phyloP scores from a whole-genome alignment of 1,140 invertebrate species.

The Procambarus virginalis region DNA sequence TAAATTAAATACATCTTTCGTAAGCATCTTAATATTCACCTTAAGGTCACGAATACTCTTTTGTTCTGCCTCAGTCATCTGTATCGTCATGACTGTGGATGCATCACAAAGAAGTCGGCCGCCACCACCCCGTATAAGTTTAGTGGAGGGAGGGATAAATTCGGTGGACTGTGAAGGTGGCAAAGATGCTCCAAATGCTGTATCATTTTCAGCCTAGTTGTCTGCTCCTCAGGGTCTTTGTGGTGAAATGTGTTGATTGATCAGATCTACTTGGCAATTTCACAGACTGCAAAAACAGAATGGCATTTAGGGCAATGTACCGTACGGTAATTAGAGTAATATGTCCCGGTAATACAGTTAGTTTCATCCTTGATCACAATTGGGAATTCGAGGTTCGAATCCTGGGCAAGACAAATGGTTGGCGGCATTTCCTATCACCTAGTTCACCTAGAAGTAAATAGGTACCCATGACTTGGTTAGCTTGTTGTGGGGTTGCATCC shows the following conservation, averaged over 20 bases:
- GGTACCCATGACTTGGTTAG: too few species aligned
- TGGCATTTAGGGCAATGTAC: not conserved
- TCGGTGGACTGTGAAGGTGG: not conserved
- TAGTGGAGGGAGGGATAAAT: not conserved
- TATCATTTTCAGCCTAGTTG: not conserved
- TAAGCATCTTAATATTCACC: slow-evolving; percentile 51
- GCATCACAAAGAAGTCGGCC: slow-evolving; percentile 77
- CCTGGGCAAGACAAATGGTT: too few species aligned
- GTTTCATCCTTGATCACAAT: too few species aligned
- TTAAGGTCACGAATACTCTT: slow-evolving; percentile 68
- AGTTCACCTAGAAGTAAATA: too few species aligned
- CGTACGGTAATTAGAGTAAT: too few species aligned
- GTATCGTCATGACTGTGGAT: slow-evolving; percentile 78
- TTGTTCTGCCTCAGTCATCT: slow-evolving; percentile 75
- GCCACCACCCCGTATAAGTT: not conserved
- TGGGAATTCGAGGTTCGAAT: too few species aligned
- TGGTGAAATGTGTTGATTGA: not conserved
- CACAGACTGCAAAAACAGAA: not conserved
- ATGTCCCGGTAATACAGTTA: too few species aligned
- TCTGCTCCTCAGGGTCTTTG: not conserved
- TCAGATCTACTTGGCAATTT: not conserved
- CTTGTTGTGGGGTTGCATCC: too few species aligned
- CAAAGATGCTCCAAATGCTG: too few species aligned
- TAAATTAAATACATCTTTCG: too few species aligned
- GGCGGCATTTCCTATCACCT: too few species aligned